Conservation (phyloP, 2,888 invertebrate species). For the Stenurella melanura region DNA sequence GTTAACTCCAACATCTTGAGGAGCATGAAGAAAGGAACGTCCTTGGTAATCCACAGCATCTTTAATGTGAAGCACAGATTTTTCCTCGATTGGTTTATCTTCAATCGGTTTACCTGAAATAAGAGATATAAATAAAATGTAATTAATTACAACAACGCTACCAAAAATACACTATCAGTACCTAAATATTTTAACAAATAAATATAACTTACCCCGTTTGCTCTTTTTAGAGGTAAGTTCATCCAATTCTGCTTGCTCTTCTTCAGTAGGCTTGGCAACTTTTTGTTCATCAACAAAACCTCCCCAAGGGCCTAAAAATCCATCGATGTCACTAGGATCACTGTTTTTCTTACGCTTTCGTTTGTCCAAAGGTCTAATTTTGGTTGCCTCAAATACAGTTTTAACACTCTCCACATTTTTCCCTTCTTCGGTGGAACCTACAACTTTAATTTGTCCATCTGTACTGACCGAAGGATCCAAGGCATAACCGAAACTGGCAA, state of each 20-base stretch:
- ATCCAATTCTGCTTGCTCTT: slow-evolving; percentile 94
- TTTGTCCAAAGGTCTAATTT: slow-evolving; percentile 79
- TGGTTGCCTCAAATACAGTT: slow-evolving; percentile 92
- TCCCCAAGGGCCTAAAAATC: slow-evolving; percentile 99
- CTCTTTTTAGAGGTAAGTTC: slow-evolving; percentile 94
- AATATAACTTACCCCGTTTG: slow-evolving; percentile 79
- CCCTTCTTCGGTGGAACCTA: slow-evolving; percentile 83
- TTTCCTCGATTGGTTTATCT: slow-evolving; percentile 95
- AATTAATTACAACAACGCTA: neutral
- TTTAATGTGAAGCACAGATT: slow-evolving; percentile 93
- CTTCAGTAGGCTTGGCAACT: slow-evolving; percentile 92
- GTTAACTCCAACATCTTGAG: slow-evolving; percentile 94
- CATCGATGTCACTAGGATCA: slow-evolving; percentile 93
- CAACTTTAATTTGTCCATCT: slow-evolving; percentile 68
- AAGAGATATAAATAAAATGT: neutral
- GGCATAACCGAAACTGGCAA: slow-evolving; percentile 96
- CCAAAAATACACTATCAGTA: no score
- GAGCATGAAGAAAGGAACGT: slow-evolving; percentile 93
- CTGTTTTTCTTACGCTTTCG: slow-evolving; percentile 92
- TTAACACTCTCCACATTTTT: slow-evolving; percentile 75
- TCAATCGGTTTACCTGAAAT: slow-evolving; percentile 81
- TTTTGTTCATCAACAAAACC: slow-evolving; percentile 93
- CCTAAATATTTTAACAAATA: no score
- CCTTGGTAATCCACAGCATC: slow-evolving; percentile 97
- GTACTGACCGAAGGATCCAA: slow-evolving; percentile 91